phyloP scores from a whole-genome alignment of 2,113 vertebrate species.

The Passer domesticus region DNA sequence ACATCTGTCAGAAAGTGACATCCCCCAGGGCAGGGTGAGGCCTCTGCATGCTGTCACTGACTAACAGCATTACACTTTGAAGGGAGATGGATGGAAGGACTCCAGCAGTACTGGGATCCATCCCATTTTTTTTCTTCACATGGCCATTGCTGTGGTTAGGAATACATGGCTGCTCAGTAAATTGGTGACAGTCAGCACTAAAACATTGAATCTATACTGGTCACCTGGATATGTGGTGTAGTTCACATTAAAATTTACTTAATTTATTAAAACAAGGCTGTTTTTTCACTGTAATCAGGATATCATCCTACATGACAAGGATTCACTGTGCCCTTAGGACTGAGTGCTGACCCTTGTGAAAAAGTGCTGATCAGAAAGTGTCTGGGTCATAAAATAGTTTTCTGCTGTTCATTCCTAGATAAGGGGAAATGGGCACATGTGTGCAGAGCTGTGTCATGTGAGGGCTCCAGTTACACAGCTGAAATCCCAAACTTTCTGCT shows the following conservation, averaged over 20 bases:
- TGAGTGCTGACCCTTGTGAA: neutral
- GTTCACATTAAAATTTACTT: neutral
- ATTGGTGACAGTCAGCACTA: neutral
- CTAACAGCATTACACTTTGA: neutral
- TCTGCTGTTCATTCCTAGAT: neutral
- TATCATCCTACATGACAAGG: fast-evolving
- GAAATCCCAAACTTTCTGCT: neutral
- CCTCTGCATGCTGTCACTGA: fast-evolving
- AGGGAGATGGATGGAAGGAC: neutral
- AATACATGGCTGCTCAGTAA: neutral
- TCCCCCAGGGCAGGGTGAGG: neutral
- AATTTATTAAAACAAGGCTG: neutral
- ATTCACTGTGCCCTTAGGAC: neutral
- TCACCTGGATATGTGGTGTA: neutral
- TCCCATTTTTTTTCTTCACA: neutral
- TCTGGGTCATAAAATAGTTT: neutral
- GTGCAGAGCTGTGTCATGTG: neutral
- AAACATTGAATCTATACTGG: neutral
- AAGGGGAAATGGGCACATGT: neutral
- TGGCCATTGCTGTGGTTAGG: neutral
- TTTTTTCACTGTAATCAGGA: neutral
- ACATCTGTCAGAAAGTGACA: neutral
- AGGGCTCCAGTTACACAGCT: neutral
- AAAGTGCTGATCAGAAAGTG: neutral
- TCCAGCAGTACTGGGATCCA: neutral